phyloP scores from a whole-genome alignment of 2,888 invertebrate species.

The Drosophila multiciliata region DNA sequence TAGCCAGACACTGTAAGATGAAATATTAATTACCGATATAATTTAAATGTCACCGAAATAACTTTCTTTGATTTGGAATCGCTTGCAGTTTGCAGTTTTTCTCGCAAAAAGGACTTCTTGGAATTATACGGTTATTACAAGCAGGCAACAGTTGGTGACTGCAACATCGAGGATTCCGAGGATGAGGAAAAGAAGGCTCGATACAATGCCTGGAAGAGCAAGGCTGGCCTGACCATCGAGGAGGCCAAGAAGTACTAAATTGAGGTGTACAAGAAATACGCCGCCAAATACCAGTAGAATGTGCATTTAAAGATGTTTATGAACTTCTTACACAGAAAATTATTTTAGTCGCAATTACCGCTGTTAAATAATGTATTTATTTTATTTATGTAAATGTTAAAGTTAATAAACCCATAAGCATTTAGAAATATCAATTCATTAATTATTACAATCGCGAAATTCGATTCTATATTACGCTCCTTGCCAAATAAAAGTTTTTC shows the following conservation, averaged over 20 bases:
- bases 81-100: conserved; percentile 86
- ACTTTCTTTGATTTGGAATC: neutral
- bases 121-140: conserved; percentile 94
- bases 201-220: conserved; percentile 95
- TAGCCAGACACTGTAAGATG: conserved; percentile 70
- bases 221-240: conserved; percentile 91
- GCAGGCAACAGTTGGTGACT: conserved; percentile 92
- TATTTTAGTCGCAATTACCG: conserved; percentile 19
- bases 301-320: conserved; percentile 27
- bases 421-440: conserved; percentile 18
- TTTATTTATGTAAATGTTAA: conserved; percentile 63
- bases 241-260: conserved; percentile 94
- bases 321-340: conserved; percentile 3
- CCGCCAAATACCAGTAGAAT: conserved; percentile 85
- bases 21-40: neutral
- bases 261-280: conserved; percentile 87
- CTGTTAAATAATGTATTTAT: conserved; percentile 63
- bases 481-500: neutral
- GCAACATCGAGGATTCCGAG: conserved; percentile 93
- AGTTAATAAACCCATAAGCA: conserved; percentile 48
- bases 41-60: neutral
- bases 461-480: neutral
- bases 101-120: conserved; percentile 90
- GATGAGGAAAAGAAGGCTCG: conserved; percentile 96
- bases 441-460: neutral